Evolutionary conservation across 2,113 vertebrate genomes (phyloP).

Genomic region (Equus quagga): DNA sequence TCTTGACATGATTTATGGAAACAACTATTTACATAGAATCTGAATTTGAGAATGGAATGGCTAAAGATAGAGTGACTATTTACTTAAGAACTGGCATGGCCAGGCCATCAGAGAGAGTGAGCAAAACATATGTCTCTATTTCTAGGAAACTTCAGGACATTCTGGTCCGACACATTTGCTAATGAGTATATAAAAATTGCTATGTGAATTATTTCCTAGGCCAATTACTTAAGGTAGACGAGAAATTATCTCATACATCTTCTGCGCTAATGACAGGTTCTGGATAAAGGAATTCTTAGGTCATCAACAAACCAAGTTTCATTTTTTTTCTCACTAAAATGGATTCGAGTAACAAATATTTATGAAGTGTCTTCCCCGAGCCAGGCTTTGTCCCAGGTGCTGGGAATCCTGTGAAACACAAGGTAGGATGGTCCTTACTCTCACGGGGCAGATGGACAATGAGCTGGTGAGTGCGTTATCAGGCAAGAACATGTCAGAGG

Average conservation of each 20-base stretch:
- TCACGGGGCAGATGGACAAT: not conserved
- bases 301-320: not conserved
- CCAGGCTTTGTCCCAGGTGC: not conserved
- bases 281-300: constrained; percentile 12
- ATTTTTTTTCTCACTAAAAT: not conserved
- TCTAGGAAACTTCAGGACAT: constrained; percentile 16
- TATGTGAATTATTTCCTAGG: constrained; percentile 7
- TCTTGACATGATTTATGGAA: constrained; percentile 35
- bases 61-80: not conserved
- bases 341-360: not conserved
- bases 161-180: not conserved
- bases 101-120: not conserved
- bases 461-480: not conserved
- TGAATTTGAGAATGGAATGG: constrained; percentile 1
- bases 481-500: not conserved
- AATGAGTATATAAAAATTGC: not conserved
- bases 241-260: constrained; percentile 42
- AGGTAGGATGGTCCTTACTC: not conserved
- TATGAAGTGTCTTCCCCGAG: not conserved
- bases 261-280: constrained; percentile 4
- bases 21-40: not conserved
- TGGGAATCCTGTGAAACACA: not conserved
- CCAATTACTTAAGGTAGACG: not conserved
- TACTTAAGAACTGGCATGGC: not conserved
- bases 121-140: not conserved